phyloP scores from a whole-genome alignment of 2,797 vertebrate genomes.

The Eidolon dupreanum region DNA sequence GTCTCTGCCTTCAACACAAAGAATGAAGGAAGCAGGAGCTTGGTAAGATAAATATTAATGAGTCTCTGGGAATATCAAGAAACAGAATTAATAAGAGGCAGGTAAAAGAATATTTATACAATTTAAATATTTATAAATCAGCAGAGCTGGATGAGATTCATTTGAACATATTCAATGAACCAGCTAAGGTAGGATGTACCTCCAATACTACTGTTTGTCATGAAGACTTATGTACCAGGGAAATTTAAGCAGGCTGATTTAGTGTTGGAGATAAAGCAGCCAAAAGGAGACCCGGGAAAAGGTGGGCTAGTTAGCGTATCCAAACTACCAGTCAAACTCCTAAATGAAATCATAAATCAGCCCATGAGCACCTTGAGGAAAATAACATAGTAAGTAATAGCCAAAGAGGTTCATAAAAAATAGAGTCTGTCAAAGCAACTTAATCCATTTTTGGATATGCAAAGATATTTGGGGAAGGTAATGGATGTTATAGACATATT shows the following conservation, averaged over 20 bases:
- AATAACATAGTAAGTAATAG: conserved; percentile 77
- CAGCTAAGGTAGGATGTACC: conserved; percentile 57
- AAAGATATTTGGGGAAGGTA: conserved; percentile 58
- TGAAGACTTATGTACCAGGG: conserved; percentile 70
- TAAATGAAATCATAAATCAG: conserved; percentile 75
- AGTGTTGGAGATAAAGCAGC: conserved; percentile 58
- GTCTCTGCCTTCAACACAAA: conserved; percentile 74
- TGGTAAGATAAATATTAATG: conserved; percentile 86
- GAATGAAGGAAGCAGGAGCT: conserved; percentile 70
- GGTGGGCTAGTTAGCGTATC: conserved; percentile 68
- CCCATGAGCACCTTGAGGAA: conserved; percentile 74
- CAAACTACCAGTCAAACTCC: conserved; percentile 68
- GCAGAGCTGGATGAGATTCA: conserved; percentile 75
- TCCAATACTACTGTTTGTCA: conserved; percentile 64
- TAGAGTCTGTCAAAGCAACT: conserved; percentile 67
- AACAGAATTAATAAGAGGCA: conserved; percentile 85
- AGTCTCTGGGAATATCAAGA: conserved; percentile 83
- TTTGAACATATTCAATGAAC: conserved; percentile 75
- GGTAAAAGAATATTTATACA: conserved; percentile 85
- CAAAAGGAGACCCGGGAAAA: conserved; percentile 55
- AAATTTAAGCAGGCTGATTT: conserved; percentile 75
- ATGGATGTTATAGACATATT: neutral
- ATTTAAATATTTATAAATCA: conserved; percentile 88
- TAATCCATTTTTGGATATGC: conserved; percentile 69
- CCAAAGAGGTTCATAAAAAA: conserved; percentile 72